Base-by-base conservation (phyloP, 2,797 vertebrate genomes). In the Gallinago solitaria region DNA sequence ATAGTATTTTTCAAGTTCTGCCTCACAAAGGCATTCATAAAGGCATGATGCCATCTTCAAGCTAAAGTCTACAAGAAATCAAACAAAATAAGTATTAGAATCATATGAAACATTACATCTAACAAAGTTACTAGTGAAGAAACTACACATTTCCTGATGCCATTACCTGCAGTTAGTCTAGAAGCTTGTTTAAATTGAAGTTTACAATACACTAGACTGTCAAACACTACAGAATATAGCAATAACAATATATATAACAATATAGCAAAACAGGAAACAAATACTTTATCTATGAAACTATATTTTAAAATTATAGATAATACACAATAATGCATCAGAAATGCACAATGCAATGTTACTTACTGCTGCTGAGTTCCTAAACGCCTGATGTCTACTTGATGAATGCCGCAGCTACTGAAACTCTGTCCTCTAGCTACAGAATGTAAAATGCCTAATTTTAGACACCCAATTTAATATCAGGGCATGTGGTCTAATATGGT, bases 1-100 rank as follows among this genome's bases (percentile, higher is more conserved):
- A 96, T 98, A 99, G 96, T 99, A 99, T 91, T 94, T 98, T 95
- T 98, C 98, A 77, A 99, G 98, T 75, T 98, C 98, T 76, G 98
- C 98, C 27, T 98, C 98, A 95, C 95, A 98, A 94, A 99, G 98
- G 96, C 98, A 99, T 95, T 99, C 98, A 53, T 98, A 98, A 50
- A 99, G 97, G 89, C 98, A 98, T 45, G 98, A 98, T 50, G 98
- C 96, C 98, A 99, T 99, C 89, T 95, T 98, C 83, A 94, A 87
- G 70, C 57, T 90, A 83, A 93, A 83, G 43, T 65, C 82, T 94
- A 27, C 43, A 83, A 91, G 47, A 90, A 92, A 77, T 51, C 21
- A 95, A 83, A 77, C 6, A 93, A 68, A 93, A 74, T 23, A 88
- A 89, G 59, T 37, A 77, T 41, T 86, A 65, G 39, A 80, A 64